Percentiles rank a stretch among this genome's conserved stretches.
These are phyloP conservation scores for Diacarnus erythraeanus DNA, from an alignment of 37 sponge, comb jelly and placozoan genomes.

Conservation along the genomic window DNA sequence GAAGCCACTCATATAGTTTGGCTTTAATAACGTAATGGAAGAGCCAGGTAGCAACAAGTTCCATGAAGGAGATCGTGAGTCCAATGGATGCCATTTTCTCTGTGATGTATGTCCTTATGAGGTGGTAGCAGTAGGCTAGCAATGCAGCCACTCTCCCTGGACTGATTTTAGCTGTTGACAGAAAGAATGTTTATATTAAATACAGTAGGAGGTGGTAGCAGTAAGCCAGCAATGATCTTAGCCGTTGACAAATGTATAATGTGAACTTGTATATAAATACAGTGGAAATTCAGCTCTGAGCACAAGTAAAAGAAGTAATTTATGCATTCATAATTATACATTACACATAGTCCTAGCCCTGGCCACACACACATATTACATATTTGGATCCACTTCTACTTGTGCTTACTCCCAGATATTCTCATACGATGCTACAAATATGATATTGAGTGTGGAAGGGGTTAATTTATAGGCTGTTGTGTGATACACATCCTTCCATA, in stretches of 20 bases:
- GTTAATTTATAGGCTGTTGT: no score
- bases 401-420: no score
- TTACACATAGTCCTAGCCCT: not conserved
- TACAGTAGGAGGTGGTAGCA: not conserved
- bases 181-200: constrained; percentile 3
- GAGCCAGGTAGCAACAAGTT: constrained; percentile 41
- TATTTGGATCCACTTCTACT: not conserved
- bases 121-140: constrained; percentile 52
- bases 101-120: constrained; percentile 39
- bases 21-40: constrained; percentile 51
- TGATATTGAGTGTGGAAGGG: no score
- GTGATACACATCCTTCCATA: no score
- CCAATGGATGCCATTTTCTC: not conserved
- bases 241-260: no score
- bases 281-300: no score
- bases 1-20: constrained; percentile 61
- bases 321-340: no score
- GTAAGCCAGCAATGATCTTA: no score
- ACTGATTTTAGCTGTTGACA: constrained; percentile 42
- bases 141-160: constrained; percentile 53
- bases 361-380: not conserved
- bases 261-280: no score
- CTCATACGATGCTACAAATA: not conserved
- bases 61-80: constrained; percentile 22
- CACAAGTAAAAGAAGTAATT: no score